Evolutionary conservation across 1,140 invertebrate species (phyloP), one percentile per base, ranked within the genome.

Genomic region (Drosophila ambigua): DNA sequence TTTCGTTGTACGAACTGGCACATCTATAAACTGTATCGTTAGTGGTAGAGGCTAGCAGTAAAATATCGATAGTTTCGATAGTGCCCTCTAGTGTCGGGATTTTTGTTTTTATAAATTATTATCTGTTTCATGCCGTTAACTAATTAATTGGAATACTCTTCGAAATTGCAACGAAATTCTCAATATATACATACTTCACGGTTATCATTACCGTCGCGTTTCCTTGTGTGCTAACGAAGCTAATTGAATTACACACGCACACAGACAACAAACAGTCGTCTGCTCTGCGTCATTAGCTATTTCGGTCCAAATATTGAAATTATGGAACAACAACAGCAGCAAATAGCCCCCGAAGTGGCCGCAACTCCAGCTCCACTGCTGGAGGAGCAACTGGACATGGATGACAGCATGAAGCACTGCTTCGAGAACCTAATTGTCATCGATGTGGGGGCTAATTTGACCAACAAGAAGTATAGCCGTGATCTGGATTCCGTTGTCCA

Each of bases 391-490:
- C 64, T 90, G 51, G 76, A 88, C 61, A 60, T 87, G 23, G 81
- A 78, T 23, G 85, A 90, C 62, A 81, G 35, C 55, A 90, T 91
- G 84, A 91, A 92, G 50, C 91, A 92, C 44, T 92, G 89, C 59
- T 97, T 96, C 90, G 96, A 97, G 92, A 97, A 97, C 93, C 96
- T 98, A 91, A 96, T 98, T 90, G 94, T 99, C 52, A 96, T 98
- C 43, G 98, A 98, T 92, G 96, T 97, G 69, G 98, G 97, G 85
- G 97, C 98, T 15, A 99, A 98, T 95, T 93, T 99, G 77, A 98
- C 97, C 4, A 98, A 98, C 93, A 98, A 98, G 92, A 98, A 98
- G 92, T 99, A 97, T 92, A 94, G 95, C 84, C 94, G 97, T 91
- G 98, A 99, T 94, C 93, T 98, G 84, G 97, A 98, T 93, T 96